Evolutionary conservation across 2,797 vertebrate species (phyloP).

Genomic region (Nothura maculosa): DNA sequence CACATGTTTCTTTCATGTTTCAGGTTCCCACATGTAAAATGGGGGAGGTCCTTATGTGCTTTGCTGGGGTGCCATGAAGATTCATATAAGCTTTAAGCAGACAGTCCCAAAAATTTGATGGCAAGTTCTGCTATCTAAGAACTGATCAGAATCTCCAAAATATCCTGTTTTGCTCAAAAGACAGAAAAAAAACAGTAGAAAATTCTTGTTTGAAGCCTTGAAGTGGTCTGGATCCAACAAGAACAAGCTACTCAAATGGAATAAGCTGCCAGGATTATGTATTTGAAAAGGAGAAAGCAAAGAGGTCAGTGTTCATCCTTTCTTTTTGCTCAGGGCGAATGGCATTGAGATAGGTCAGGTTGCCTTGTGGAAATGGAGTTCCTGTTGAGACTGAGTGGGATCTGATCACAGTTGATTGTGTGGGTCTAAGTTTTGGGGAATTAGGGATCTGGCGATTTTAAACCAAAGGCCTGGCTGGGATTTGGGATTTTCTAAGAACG

Average conservation of each 20-base stretch:
- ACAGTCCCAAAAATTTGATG: background rate
- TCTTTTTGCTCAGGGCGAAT: background rate
- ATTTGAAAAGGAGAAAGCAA: background rate
- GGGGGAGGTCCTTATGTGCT: background rate
- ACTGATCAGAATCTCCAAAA: background rate
- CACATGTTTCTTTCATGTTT: background rate
- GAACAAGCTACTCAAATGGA: background rate
- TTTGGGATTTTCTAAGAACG: background rate
- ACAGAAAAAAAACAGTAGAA: background rate
- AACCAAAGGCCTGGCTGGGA: background rate
- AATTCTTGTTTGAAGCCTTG: background rate
- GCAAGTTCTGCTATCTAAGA: background rate
- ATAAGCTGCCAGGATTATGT: background rate
- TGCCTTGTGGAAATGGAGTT: background rate
- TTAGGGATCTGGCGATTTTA: background rate
- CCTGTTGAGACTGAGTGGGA: background rate
- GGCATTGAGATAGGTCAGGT: background rate
- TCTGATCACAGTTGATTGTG: background rate
- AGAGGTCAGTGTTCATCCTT: rapidly evolving
- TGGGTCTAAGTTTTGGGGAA: background rate
- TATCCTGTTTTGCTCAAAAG: background rate
- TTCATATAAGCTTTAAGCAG: background rate
- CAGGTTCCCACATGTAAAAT: background rate
- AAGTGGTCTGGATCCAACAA: background rate
- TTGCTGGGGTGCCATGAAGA: background rate